Evolutionary conservation across 2,113 vertebrate species (phyloP), one percentile per base, ranked within the genome.

Genomic region (Neogale vison): DNA sequence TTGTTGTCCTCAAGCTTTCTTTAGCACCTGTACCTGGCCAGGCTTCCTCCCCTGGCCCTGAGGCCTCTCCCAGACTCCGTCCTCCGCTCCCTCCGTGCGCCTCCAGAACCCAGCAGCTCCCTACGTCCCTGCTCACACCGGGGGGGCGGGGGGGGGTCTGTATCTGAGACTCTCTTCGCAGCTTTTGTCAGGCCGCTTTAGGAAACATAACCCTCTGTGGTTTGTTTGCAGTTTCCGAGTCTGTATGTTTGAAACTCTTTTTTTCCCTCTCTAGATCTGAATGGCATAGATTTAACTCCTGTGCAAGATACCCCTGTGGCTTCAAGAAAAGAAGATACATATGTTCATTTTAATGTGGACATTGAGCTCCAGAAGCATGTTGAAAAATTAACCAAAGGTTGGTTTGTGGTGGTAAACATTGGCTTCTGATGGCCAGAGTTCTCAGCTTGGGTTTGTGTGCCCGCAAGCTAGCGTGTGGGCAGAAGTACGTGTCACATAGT

Each of bases 341-440:
- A 99, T 61, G 99, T 99, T 97, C 99, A 99, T 98, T 99, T 99
- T 98, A 99, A 99, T 0, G 99, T 99, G 97, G 99, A 99, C 81
- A 99, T 99, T 0, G 99, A 99, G 98, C 99, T 99, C 98, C 99
- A 99, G 99, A 99, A 99, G 98, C 99, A 99, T 21, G 97, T 99
- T 91, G 99, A 99, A 98, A 99, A 99, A 98, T 98, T 99, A 98
- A 99, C 99, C 71, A 99, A 99, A 99, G 99, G 99, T 99, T 88
- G 99, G 99, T 99, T 85, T 2, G 98, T 98, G 29, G 76, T 52
- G 21, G 10, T 29, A 23, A 85, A 45, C 67, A 15, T 6, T 0
- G 9, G 57, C 74, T 50, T 39, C 74, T 36, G 31, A 9, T 21
- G 65, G 42, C 57, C 45, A 10, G 34, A 42, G 67, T 23, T 5